Conservation (phyloP, 2,113 vertebrate genomes). For the Meles meles region DNA sequence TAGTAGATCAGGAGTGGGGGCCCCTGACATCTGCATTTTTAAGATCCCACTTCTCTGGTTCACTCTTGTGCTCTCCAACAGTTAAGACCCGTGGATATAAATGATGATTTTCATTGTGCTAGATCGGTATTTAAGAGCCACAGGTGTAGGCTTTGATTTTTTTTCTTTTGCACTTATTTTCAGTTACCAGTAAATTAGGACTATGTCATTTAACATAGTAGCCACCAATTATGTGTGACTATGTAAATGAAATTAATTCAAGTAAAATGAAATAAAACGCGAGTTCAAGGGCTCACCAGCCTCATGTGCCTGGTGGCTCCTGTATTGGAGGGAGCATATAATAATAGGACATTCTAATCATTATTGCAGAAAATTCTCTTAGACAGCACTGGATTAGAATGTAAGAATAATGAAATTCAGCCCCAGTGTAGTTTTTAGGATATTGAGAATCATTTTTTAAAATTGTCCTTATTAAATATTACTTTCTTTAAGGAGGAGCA, state of each 20-base stretch:
- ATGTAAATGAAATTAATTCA: neutral
- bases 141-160: neutral
- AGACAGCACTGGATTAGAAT: neutral
- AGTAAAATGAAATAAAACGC: neutral
- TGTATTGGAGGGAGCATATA: neutral
- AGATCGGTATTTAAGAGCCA: neutral
- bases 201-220: neutral
- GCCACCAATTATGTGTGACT: neutral
- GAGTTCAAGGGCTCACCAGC: neutral
- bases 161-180: constrained; percentile 6
- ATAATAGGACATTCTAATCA: neutral
- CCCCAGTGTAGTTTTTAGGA: neutral
- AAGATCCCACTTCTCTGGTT: neutral
- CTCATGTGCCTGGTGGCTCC: neutral
- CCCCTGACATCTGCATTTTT: neutral
- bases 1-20: neutral
- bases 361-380: neutral
- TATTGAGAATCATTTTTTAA: neutral
- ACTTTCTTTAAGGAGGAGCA: neutral
- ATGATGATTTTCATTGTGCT: neutral
- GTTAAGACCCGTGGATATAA: neutral
- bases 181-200: neutral
- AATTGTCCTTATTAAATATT: neutral
- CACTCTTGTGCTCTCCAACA: neutral
- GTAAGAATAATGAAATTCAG: neutral